Evolutionary conservation across 2,888 invertebrate species (phyloP).

Genomic region (Synanthedon vespiformis): DNA sequence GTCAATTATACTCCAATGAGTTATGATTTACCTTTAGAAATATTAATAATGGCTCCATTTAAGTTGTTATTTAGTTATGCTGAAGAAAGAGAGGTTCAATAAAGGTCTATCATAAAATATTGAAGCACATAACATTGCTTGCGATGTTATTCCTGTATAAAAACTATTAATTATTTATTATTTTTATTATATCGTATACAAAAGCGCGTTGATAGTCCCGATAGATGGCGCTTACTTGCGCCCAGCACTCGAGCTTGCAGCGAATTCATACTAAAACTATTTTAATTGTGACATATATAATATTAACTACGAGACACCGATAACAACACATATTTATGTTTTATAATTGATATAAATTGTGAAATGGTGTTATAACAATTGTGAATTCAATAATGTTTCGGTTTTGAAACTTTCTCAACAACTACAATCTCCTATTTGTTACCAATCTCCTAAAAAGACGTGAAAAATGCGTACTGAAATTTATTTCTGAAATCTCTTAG

Average conservation of each 20-base stretch:
- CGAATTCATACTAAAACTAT: slow-evolving; percentile 1
- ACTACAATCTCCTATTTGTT: no score
- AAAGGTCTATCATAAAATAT: no score
- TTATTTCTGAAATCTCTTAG: no score
- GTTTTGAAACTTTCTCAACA: not conserved
- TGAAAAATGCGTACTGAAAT: no score
- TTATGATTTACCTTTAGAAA: no score
- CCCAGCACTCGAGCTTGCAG: slow-evolving; percentile 8
- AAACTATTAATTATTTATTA: not conserved
- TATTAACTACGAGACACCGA: not conserved
- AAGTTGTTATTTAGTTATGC: no score
- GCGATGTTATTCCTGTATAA: no score
- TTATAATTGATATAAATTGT: slow-evolving; percentile 7
- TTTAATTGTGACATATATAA: not conserved
- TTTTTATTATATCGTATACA: slow-evolving; percentile 12
- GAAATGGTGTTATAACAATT: not conserved
- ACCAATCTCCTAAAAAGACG: no score
- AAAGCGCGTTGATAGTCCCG: slow-evolving; percentile 7
- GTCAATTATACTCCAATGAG: no score
- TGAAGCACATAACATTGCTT: no score
- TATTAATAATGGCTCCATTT: no score
- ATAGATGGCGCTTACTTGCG: slow-evolving; percentile 3
- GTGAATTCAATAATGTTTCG: slow-evolving; percentile 3
- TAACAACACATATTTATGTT: not conserved
- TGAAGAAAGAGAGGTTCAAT: no score